phyloP scores from a whole-genome alignment of 2,888 invertebrate species.

The Pseudanteris insignis region DNA sequence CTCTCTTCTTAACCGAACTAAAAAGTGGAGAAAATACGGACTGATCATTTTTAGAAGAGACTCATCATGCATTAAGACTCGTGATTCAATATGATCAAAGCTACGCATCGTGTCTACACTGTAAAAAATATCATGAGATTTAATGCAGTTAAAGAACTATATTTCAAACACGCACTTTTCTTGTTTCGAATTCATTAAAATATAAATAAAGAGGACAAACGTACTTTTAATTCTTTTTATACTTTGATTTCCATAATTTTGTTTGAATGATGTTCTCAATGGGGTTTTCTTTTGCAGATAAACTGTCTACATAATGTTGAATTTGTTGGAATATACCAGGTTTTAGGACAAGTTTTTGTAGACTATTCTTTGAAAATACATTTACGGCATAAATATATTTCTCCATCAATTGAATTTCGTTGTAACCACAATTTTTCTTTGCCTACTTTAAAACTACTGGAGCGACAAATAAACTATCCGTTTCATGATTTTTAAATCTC shows the following conservation, averaged over 20 bases:
- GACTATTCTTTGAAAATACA: neutral
- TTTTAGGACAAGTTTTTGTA: neutral
- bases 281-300: neutral
- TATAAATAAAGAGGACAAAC: constrained; percentile 4
- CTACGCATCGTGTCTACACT: too few species aligned
- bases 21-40: too few species aligned
- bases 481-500: neutral
- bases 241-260: constrained; percentile 9
- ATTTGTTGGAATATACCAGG: constrained; percentile 1
- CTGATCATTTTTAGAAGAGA: too few species aligned
- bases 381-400: neutral
- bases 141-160: too few species aligned
- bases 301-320: neutral
- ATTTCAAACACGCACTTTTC: too few species aligned
- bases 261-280: constrained; percentile 7
- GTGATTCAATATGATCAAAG: too few species aligned
- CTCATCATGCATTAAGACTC: too few species aligned
- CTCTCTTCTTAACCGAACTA: too few species aligned
- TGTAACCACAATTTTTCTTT: neutral
- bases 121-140: too few species aligned
- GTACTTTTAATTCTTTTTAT: neutral
- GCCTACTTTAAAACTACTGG: neutral
- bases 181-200: constrained; percentile 3
- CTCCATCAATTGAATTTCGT: neutral
- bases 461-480: too few species aligned